Conservation (phyloP, 1,140 invertebrate species). For the Papilio aristodemus region DNA sequence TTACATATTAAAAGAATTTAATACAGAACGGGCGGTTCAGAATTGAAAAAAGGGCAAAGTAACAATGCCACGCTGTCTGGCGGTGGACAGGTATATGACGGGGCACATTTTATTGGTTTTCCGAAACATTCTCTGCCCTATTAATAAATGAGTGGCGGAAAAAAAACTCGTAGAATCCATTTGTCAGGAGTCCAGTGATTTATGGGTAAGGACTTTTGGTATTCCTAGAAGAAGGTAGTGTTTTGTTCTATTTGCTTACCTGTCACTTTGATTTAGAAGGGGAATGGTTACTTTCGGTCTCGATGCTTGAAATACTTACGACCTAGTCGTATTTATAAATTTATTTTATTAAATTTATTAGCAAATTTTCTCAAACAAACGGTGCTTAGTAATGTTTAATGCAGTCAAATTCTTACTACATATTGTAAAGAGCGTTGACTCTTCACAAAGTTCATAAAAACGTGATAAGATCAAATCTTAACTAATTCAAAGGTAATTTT, state of each 20-base stretch:
- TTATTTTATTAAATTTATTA: constrained; percentile 28
- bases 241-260: constrained; percentile 79
- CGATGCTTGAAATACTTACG: constrained; percentile 43
- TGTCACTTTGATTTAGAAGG: constrained; percentile 77
- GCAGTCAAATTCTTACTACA: too few species aligned
- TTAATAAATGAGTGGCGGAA: constrained; percentile 78
- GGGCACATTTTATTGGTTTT: constrained; percentile 80
- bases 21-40: constrained; percentile 41
- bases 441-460: too few species aligned
- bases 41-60: constrained; percentile 55
- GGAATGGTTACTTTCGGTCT: constrained; percentile 54
- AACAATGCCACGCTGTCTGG: constrained; percentile 78
- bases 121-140: constrained; percentile 77
- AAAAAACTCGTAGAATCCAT: constrained; percentile 78
- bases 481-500: too few species aligned
- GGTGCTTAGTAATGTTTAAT: constrained; percentile 2
- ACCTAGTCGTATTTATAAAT: too few species aligned
- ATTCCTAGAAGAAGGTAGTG: constrained; percentile 71
- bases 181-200: constrained; percentile 76
- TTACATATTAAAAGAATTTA: constrained; percentile 34
- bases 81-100: constrained; percentile 77
- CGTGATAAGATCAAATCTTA: too few species aligned
- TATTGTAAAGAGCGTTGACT: too few species aligned
- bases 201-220: constrained; percentile 71
- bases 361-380: neutral